phyloP scores from a whole-genome alignment of 2,113 vertebrate genomes.

The Scolopax mira region DNA sequence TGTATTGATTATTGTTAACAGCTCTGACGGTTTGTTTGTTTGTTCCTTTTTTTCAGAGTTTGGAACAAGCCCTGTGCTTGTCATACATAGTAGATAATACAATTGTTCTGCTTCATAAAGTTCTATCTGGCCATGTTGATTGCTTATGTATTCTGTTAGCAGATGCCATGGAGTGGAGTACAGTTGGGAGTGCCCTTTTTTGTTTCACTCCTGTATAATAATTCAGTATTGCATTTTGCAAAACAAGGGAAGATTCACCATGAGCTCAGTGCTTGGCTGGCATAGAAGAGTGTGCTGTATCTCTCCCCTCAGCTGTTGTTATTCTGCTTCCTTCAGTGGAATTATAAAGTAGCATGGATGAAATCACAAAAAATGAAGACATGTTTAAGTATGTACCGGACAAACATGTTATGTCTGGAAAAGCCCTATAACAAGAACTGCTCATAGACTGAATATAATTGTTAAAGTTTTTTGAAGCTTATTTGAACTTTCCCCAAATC shows the following conservation, averaged over 20 bases:
- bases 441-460: background rate
- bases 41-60: background rate
- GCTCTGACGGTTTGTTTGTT: background rate
- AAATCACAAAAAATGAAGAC: background rate
- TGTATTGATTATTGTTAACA: background rate
- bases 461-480: background rate
- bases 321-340: background rate
- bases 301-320: background rate
- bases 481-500: background rate
- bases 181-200: background rate
- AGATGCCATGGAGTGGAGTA: background rate
- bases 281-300: background rate
- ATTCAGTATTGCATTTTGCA: constrained; percentile 50
- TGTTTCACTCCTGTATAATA: background rate
- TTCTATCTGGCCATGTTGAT: background rate
- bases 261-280: background rate
- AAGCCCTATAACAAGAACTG: background rate
- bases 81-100: constrained; percentile 11
- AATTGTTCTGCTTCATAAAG: background rate
- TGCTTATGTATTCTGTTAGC: background rate
- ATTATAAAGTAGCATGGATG: background rate
- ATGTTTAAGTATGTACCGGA: background rate
- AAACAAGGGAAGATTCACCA: constrained; percentile 27
- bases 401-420: background rate
- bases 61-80: background rate